Conservation (phyloP, 2,113 vertebrate genomes). For the Sander lucioperca region DNA sequence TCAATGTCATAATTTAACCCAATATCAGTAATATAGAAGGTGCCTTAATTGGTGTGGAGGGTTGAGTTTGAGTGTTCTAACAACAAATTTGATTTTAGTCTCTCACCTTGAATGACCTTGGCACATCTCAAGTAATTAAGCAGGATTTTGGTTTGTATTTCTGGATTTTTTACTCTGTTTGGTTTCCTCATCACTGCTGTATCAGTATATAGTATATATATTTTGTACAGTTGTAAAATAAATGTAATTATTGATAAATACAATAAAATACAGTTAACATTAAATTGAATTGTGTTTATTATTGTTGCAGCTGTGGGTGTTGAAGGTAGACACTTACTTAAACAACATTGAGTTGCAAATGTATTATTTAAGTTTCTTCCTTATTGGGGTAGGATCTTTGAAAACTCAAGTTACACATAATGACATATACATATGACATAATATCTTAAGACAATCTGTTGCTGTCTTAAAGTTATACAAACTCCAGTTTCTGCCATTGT, state of each 20-base stretch:
- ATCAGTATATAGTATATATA: background rate
- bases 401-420: background rate
- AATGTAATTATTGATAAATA: background rate
- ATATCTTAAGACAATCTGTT: background rate
- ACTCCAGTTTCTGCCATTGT: background rate
- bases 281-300: background rate
- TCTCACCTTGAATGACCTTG: too few species aligned
- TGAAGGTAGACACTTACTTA: background rate
- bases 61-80: too few species aligned
- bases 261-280: conserved; percentile 23
- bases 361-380: background rate
- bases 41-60: too few species aligned
- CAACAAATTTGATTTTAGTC: too few species aligned
- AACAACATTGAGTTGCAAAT: background rate
- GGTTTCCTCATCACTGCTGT: background rate
- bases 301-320: background rate
- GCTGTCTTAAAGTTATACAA: background rate
- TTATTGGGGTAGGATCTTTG: background rate
- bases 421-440: too few species aligned
- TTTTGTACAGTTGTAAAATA: conserved; percentile 38
- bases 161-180: background rate
- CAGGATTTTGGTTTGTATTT: background rate
- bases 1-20: too few species aligned
- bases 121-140: background rate
- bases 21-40: too few species aligned